Percentiles rank a stretch among this genome's conserved stretches.
Evolutionary conservation across 2,888 invertebrate species (phyloP).

Genomic region (Tupiocoris notatus): DNA sequence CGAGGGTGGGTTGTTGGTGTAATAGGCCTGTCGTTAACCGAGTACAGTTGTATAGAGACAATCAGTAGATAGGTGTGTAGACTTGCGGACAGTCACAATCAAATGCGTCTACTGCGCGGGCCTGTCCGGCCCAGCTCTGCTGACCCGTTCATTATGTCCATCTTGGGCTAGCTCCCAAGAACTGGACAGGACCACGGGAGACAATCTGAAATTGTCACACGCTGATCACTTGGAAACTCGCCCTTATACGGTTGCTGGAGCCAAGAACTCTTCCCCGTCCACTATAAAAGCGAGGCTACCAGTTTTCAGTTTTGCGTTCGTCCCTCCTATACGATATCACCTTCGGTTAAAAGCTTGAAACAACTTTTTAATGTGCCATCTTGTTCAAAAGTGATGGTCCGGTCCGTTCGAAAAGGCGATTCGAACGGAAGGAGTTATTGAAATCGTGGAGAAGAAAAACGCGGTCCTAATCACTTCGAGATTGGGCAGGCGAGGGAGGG

Average conservation of each 20-base stretch:
- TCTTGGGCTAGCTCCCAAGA: slow-evolving; percentile 13
- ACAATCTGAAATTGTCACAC: slow-evolving; percentile 38
- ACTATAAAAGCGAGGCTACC: background rate
- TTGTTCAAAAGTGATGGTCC: background rate
- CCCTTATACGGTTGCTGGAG: slow-evolving; percentile 15
- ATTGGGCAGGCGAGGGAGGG: background rate
- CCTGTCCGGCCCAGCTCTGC: background rate
- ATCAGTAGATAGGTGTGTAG: background rate
- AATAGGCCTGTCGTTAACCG: background rate
- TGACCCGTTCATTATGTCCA: slow-evolving; percentile 34
- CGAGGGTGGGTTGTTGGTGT: background rate
- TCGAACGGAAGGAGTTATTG: background rate
- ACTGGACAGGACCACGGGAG: background rate
- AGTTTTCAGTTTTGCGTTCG: background rate
- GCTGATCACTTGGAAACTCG: slow-evolving; percentile 33
- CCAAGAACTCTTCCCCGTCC: slow-evolving; percentile 23
- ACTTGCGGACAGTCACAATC: background rate
- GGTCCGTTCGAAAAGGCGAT: background rate
- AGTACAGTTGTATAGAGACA: background rate
- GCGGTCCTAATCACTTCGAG: background rate
- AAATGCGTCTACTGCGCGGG: background rate
- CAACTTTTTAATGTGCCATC: background rate
- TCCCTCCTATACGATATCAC: background rate
- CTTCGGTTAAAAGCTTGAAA: background rate
- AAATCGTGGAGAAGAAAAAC: background rate